Evolutionary conservation across 1,140 invertebrate genomes (phyloP).

Genomic region (Stegodyphus dumicola): DNA sequence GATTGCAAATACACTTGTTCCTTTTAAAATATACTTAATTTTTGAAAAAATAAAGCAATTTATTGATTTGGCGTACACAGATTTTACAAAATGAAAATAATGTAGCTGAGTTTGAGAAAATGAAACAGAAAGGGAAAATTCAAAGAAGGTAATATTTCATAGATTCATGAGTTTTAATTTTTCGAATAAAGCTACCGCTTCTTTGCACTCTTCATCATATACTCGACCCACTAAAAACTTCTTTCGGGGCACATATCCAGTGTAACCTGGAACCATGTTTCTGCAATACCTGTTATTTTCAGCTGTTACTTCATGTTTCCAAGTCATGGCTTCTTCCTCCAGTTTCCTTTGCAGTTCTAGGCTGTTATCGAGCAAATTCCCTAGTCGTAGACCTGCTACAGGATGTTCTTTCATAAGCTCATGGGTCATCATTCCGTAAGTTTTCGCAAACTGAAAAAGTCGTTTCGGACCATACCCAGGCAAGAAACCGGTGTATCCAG

Average conservation of each 20-base stretch:
- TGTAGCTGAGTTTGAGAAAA: not conserved
- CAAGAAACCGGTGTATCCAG: constrained; percentile 36
- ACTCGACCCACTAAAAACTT: constrained; percentile 12
- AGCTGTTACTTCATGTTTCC: constrained; percentile 17
- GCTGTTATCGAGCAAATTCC: constrained; percentile 2
- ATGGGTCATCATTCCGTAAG: constrained; percentile 26
- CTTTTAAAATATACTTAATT: too few relatives aligned
- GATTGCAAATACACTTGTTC: too few relatives aligned
- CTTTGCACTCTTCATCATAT: constrained; percentile 24
- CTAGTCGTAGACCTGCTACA: constrained; percentile 21
- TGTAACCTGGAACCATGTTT: constrained; percentile 27
- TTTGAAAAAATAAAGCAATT: too few relatives aligned
- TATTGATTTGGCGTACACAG: too few relatives aligned
- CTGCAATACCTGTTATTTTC: constrained; percentile 19
- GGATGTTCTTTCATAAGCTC: constrained; percentile 21
- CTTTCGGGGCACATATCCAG: constrained; percentile 29
- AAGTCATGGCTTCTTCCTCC: not conserved
- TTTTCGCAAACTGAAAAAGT: constrained; percentile 26
- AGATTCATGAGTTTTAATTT: constrained; percentile 9
- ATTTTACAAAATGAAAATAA: not conserved
- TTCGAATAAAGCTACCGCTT: constrained; percentile 29
- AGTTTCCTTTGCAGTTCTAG: not conserved
- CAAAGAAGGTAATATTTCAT: not conserved
- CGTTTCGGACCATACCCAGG: constrained; percentile 29
- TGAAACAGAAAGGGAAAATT: not conserved